These are phyloP conservation scores for Drosophila anceps DNA, from an alignment of 2,888 invertebrate species.

Conservation along the genomic window DNA sequence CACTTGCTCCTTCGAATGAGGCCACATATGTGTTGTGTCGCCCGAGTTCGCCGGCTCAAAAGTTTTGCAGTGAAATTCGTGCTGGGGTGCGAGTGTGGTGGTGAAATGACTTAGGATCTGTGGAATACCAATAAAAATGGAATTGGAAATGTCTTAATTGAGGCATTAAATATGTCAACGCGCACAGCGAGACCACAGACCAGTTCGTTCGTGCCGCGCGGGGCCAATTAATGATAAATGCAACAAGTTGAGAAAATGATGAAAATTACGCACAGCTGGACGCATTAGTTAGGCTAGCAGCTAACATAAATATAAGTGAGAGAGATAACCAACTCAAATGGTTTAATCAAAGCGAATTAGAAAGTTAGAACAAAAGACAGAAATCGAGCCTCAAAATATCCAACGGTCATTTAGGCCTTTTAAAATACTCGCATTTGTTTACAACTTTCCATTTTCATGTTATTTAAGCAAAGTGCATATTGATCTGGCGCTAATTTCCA, in stretches of 20 bases:
- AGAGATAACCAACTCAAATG: neutral
- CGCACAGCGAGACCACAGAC: constrained; percentile 12
- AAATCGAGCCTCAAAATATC: neutral
- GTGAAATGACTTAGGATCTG: constrained; percentile 46
- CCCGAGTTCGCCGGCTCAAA: constrained; percentile 1
- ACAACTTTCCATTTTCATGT: constrained; percentile 66
- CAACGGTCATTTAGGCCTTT: neutral
- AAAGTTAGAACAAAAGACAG: neutral
- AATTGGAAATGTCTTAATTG: constrained; percentile 69
- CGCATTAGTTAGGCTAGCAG: constrained; percentile 8
- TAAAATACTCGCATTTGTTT: constrained; percentile 13
- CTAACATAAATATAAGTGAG: constrained; percentile 8
- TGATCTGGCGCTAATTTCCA: constrained; percentile 69
- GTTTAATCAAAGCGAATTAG: neutral
- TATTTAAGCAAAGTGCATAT: constrained; percentile 47
- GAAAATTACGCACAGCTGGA: constrained; percentile 40
- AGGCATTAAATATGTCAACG: constrained; percentile 65
- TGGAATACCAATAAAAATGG: constrained; percentile 56
- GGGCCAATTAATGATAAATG: constrained; percentile 52
- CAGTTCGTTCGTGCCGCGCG: constrained; percentile 19
- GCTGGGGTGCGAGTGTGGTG: constrained; percentile 20
- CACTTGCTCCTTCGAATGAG: constrained; percentile 48
- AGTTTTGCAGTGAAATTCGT: constrained; percentile 15
- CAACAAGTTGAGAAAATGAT: constrained; percentile 33
- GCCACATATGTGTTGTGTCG: constrained; percentile 44